Evolutionary conservation across 2,888 invertebrate genomes (phyloP), one percentile per base, ranked within the genome.

Genomic region (Scaptomyza polygonia): DNA sequence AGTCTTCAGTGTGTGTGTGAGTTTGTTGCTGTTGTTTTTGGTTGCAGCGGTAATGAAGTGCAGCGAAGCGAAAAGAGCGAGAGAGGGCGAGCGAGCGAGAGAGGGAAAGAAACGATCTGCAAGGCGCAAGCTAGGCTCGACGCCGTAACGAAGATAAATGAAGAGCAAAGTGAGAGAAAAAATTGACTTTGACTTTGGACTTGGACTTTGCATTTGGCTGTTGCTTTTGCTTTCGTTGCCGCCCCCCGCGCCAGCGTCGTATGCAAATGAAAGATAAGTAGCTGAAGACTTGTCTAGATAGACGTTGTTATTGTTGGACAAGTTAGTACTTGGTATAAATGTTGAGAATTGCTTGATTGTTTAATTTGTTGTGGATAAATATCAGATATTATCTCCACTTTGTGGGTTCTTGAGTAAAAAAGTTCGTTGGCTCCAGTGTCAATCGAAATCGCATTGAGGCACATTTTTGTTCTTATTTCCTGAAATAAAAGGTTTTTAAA

Each of bases 41-140:
- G 48, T 18, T 71, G 76, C 76, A 71, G 49, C 58, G 52, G 55
- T 77, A 72, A 69, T 77, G 42, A 75, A 77, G 73, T 77, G 72
- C 75, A 77, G 55, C 73, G 45, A 66, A 39, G 65, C 77, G 77
- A 36, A 32, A 25, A 9, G 27, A 18, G 18, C 39, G 11, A 14
- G 12, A 43, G 12, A 27, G 27, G 12, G 36, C 9, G 32, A 18
- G 18, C 16, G n/a, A 30, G n/a, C 36, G 32, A 36, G 3, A 9
- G 18, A 5, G 25, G 30, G 18, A 11, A 11, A 14, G 7, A 36
- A 14, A 36, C 48, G 48, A 48, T 48, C 48, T 32, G 18, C 30
- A n/a, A 9, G 6, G 12, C 48, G 32, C 6, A 18, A 32, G 32
- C 30, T 32, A 4, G 39, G 39, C 39, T 39, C 9, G 18, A 3